Percentiles rank a stretch among this genome's conserved stretches.
Evolutionary conservation across 2,888 invertebrate genomes (phyloP).

Genomic region (Maniola hyperantus): DNA sequence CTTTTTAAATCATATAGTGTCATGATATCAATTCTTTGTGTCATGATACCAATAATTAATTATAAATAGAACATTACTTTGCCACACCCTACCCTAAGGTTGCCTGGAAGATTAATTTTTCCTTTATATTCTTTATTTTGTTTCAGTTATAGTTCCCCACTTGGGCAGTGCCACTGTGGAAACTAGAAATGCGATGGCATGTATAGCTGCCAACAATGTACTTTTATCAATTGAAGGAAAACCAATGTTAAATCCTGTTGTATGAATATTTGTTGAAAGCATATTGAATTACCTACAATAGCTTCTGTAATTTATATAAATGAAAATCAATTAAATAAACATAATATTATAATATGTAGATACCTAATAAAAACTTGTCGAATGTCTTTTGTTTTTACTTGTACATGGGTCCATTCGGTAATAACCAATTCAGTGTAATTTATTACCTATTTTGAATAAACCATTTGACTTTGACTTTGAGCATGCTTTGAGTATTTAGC

Average conservation of each 20-base stretch:
- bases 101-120: not conserved
- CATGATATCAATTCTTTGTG: not conserved
- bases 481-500: too few species aligned
- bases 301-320: not conserved
- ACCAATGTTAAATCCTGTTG: conserved; percentile 64
- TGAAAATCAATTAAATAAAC: not conserved
- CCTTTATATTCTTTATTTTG: conserved; percentile 6
- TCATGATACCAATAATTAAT: not conserved
- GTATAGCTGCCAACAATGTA: conserved; percentile 89
- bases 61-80: not conserved
- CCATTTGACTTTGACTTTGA: too few species aligned
- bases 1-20: not conserved
- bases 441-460: too few species aligned
- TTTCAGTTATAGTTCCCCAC: conserved; percentile 91
- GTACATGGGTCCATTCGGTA: too few species aligned
- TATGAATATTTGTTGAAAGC: conserved; percentile 30
- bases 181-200: conserved; percentile 90
- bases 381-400: too few species aligned
- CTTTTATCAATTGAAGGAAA: conserved; percentile 86
- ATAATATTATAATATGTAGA: too few species aligned
- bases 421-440: too few species aligned
- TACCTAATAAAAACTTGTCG: too few species aligned
- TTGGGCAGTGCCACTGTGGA: conserved; percentile 91
- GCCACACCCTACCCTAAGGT: too few species aligned
- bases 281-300: not conserved